Evolutionary conservation across 1,140 invertebrate genomes (phyloP), one percentile per base, ranked within the genome.

Genomic region (Dinothrombium tinctorium): DNA sequence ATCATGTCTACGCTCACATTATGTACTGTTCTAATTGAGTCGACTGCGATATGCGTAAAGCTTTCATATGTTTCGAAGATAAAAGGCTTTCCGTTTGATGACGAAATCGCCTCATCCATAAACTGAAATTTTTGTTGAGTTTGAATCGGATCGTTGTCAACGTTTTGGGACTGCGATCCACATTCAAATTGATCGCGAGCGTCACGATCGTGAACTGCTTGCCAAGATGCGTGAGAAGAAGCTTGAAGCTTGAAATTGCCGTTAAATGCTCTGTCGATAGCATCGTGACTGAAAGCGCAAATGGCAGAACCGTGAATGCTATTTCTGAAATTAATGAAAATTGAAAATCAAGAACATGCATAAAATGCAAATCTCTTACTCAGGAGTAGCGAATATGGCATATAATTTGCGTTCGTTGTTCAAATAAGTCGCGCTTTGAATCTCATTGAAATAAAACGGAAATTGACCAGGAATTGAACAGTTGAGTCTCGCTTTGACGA

Each of bases 381-480:
- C 68, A 2, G 82, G 73, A 7, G 89, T 94, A 12, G 74, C 82
- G 54, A 96, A 94, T 0, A 82, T 80, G 12, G 80, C 84, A 54
- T 94, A 92, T 33, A 92, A 63, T n/a, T n/a, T n/a, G n/a, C n/a
- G n/a, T 17, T 89, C 63, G 46, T 76, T 73, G 0, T 74, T 66
- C 24, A 84, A 61, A 53, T 84, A 87, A 19, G 49, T 23, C 20
- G 59, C 59, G 41, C 75, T 74, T 58, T 89, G 83, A 4, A 94
- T 74, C 56, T 94, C 80, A 56, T 94, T 74, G 53, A 83, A 94
- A 57, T 90, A 83, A 61, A 90, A 94, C 1, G 86, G 84, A 54
- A 80, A 80, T 31, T 86, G 75, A 1, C 84, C 84, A 0, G 80
- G 78, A 8, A 87, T 51, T 0, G 83, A 83, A 53, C 87, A 95